Percentiles rank a stretch among this genome's conserved stretches.
phyloP scores from a whole-genome alignment of 2,113 vertebrate genomes.

The Myrmecophaga tridactyla region DNA sequence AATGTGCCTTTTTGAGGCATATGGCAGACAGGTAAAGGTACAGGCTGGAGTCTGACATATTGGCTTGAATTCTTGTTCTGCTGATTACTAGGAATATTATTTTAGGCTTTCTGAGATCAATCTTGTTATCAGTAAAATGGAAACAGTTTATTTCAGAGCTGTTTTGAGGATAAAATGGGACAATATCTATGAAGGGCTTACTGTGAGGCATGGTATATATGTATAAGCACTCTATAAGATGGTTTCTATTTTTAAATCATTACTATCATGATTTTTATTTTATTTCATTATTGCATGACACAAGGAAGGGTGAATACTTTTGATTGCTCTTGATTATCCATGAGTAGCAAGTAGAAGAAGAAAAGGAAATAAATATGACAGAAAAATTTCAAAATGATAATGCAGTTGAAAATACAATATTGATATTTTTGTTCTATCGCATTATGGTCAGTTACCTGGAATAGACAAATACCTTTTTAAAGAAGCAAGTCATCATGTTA shows the following conservation, averaged over 20 bases:
- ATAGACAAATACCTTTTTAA: background rate
- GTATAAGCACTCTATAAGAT: background rate
- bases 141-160: background rate
- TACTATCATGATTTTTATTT: background rate
- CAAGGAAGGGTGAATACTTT: background rate
- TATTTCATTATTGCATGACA: background rate
- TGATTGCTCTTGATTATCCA: background rate
- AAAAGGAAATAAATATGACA: background rate
- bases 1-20: background rate
- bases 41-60: background rate
- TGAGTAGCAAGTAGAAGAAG: background rate
- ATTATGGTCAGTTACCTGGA: background rate
- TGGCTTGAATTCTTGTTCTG: background rate
- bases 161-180: background rate
- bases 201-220: background rate
- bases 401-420: constrained; percentile 9
- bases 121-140: background rate
- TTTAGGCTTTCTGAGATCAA: constrained; percentile 9
- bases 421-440: background rate
- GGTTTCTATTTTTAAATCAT: background rate
- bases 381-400: background rate
- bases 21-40: constrained; percentile 9
- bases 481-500: background rate
- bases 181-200: background rate
- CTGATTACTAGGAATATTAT: background rate